Conservation (phyloP, 2,113 vertebrate genomes). For the Solenodon paradoxus region DNA sequence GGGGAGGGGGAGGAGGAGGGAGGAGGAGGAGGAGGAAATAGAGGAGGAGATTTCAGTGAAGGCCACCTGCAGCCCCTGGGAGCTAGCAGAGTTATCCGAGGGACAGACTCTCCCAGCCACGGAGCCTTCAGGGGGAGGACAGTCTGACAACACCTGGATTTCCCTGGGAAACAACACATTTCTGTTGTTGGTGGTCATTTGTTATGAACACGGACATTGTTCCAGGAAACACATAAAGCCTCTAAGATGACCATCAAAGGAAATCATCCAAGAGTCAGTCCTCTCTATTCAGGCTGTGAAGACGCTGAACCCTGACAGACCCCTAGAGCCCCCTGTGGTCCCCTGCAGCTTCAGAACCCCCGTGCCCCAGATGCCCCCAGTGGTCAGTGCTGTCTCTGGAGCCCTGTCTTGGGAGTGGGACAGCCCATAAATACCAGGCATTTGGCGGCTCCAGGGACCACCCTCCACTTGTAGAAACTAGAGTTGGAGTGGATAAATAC, state of each 20-base stretch:
- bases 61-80: fast-evolving
- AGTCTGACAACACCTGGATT: background rate
- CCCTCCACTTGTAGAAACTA: background rate
- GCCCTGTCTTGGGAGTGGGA: background rate
- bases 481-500: background rate
- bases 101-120: fast-evolving
- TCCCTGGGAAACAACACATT: background rate
- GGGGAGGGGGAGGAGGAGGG: background rate
- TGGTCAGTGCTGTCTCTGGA: background rate
- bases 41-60: background rate
- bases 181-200: background rate
- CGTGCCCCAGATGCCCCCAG: too few relatives aligned
- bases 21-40: too few relatives aligned
- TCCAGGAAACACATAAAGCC: background rate
- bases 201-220: too few relatives aligned
- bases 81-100: background rate
- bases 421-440: background rate
- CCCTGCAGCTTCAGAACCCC: background rate
- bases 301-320: too few relatives aligned
- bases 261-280: background rate
- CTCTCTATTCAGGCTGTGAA: background rate
- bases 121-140: background rate
- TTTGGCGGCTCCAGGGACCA: background rate
- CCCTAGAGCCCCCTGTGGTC: too few relatives aligned
- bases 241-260: background rate